Evolutionary conservation across 2,888 invertebrate genomes (phyloP), one percentile per base, ranked within the genome.

Genomic region (Pherbina coryleti): DNA sequence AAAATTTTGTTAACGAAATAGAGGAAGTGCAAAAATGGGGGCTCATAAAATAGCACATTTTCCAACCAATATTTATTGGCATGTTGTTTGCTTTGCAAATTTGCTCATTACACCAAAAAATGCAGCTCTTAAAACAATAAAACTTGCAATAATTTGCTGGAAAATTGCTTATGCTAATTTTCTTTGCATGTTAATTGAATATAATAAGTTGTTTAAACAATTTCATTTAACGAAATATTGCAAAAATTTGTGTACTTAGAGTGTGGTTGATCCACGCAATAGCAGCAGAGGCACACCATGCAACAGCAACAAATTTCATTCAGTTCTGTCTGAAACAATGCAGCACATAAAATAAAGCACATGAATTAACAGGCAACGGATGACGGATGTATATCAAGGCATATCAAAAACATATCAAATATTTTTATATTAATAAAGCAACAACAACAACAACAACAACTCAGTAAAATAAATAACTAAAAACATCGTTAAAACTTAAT

Each of bases 111-210:
- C 37, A n/a, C n/a, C 19, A 7, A 37, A 66, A 66, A 31, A 66
- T 66, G 4, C 14, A 14, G 34, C 25, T 55, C 19, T n/a, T 22
- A 55, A 55, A 7, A 55, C 55, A 19, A 19, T 55, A 55, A 55
- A 55, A 55, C 55, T 31, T 64, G 11, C 64, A 64, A 64, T 7
- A 28, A 28, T 28, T 34, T 66, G 64, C 64, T 66, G 31, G n/a
- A 34, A 66, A 66, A 66, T 66, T 66, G 34, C 17, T 19, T 66
- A 31, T 66, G 37, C 19, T 66, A 34, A 66, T 31, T 34, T 66
- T 3, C 7, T 66, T 28, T 17, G 64, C 64, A 66, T 66, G 64
- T 34, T 66, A 34, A 34, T n/a, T 66, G 64, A 7, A 34, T 34
- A 66, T 64, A 64, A 34, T 37, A 37, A 34, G 14, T 66, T 34